Conservation (phyloP, 2,113 vertebrate species). For the Oriolus oriolus region DNA sequence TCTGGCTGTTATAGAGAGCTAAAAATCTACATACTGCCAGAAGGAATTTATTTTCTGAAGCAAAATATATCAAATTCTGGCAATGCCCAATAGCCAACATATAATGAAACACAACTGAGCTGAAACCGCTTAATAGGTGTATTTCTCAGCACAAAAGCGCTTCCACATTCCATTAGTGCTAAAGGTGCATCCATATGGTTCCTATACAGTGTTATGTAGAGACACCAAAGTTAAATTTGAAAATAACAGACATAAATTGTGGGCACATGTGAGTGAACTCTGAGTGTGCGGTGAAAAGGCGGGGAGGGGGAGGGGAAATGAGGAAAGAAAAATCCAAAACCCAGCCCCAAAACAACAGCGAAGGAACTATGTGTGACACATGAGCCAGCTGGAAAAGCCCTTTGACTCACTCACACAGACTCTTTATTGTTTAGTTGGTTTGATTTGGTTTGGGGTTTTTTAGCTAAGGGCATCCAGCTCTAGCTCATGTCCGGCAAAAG, state of each 20-base stretch:
- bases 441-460: neutral
- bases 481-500: neutral
- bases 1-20: neutral
- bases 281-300: neutral
- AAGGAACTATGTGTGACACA: neutral
- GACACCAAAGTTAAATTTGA: neutral
- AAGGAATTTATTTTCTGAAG: constrained; percentile 16
- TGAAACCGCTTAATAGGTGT: neutral
- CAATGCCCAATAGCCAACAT: neutral
- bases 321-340: neutral
- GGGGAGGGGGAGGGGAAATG: rapidly evolving
- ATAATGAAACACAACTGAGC: constrained; percentile 25
- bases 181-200: constrained; percentile 18
- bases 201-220: neutral
- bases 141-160: constrained; percentile 2
- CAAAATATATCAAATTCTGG: neutral
- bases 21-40: neutral
- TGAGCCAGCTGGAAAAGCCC: constrained; percentile 28
- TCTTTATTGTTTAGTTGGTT: neutral
- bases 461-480: neutral
- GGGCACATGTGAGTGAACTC: neutral
- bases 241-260: neutral
- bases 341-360: neutral
- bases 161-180: neutral
- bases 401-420: neutral